Evolutionary conservation across 2,797 vertebrate genomes (phyloP), one percentile per base, ranked within the genome.

Genomic region (Salarias fasciatus): DNA sequence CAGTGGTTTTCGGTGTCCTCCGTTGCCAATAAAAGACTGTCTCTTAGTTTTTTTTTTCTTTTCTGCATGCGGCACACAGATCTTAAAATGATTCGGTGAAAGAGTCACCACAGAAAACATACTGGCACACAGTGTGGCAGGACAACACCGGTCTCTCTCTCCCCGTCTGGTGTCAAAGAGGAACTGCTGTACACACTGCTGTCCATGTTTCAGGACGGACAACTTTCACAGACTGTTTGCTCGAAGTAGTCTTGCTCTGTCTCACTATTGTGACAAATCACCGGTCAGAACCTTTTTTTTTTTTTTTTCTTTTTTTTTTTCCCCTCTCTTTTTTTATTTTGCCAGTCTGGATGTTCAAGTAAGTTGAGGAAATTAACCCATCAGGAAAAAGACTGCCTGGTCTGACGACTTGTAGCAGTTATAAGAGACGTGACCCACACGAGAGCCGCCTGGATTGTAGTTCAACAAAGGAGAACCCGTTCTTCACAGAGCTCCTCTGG

Each of bases 1-100:
- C 88, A 50, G 87, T 91, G 90, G 92, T 77, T 85, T 70, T 84
- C 78, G 92, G 86, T 84, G 69, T 93, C 83, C 85, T 83, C 89
- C 87, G 64, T 85, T 75, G 71, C 90, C 90, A 80, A 72, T 89
- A 86, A 92, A 93, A 94, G 82, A 77, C 88, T 89, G 86, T 89
- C 82, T 89, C 86, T 77, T 85, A 93, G 91, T 92, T 88, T 89
- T 93, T 94, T 88, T 88, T 89, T 93, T 94, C 89, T 72, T 90
- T 82, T 77, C 35, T 87, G 77, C 85, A 63, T 90, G 85, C 90
- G 87, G 92, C 75, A 24, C 74, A 82, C 90, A 83, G 82, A 91
- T 85, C 85, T 89, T 92, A 97, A 94, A 91, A 97, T 98, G 96
- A 96, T 92, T 93, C 89, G 93, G 89, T 99, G 91, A 95, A 91